These are phyloP conservation scores for Polia nebulosa DNA, from an alignment of 2,888 invertebrate genomes.

Conservation along the genomic window DNA sequence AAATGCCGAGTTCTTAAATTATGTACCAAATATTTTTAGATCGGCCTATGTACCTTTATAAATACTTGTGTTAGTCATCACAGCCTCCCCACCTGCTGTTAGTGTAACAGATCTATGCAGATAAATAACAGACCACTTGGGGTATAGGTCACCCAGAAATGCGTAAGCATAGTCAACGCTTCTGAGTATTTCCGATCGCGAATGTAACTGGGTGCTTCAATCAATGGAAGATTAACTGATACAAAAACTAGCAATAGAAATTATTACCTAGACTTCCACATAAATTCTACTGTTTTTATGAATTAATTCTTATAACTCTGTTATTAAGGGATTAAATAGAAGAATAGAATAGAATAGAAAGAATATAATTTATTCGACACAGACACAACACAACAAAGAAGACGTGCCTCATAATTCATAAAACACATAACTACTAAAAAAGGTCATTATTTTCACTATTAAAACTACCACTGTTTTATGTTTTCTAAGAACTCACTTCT, in stretches of 20 bases:
- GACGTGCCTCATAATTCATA: too few species aligned
- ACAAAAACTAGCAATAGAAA: neutral
- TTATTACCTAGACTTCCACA: neutral
- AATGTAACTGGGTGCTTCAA: neutral
- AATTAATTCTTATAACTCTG: too few species aligned
- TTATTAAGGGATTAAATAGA: too few species aligned
- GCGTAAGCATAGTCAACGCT: slow-evolving; percentile 4
- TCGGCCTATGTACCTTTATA: slow-evolving; percentile 15
- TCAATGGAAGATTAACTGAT: neutral
- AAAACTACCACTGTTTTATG: neutral
- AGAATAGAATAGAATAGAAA: too few species aligned
- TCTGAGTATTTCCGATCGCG: neutral
- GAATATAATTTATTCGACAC: too few species aligned
- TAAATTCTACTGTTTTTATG: neutral
- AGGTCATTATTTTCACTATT: too few species aligned
- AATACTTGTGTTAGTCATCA: slow-evolving; percentile 42
- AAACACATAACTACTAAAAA: too few species aligned
- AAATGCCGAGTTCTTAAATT: neutral
- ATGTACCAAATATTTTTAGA: slow-evolving; percentile 24
- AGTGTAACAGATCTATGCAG: slow-evolving; percentile 18
- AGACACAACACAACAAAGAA: too few species aligned
- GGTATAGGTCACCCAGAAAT: slow-evolving; percentile 33
- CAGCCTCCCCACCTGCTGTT: slow-evolving; percentile 28
- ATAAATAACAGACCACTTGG: slow-evolving; percentile 10
- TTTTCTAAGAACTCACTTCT: neutral